These are phyloP conservation scores for Apaloderma vittatum DNA, from an alignment of 2,113 vertebrate genomes.

Conservation along the genomic window DNA sequence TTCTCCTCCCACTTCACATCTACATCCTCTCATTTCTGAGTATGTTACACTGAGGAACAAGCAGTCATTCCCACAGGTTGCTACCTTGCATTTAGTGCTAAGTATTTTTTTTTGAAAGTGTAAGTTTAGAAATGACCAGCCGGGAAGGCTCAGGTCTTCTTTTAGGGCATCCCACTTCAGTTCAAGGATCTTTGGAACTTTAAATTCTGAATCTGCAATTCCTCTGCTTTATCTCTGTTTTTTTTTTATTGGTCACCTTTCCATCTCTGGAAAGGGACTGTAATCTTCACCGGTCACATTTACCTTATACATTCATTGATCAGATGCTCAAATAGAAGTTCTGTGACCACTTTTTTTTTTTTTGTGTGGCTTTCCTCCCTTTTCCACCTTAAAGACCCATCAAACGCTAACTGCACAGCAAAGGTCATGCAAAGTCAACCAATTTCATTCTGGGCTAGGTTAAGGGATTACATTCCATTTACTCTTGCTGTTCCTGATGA, in stretches of 20 bases:
- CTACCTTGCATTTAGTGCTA: neutral
- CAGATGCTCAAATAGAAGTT: neutral
- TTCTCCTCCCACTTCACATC: neutral
- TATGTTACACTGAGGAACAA: neutral
- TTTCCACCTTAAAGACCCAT: neutral
- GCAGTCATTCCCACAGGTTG: neutral
- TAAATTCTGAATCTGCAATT: neutral
- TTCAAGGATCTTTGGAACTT: neutral
- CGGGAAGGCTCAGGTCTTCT: neutral
- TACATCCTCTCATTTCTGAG: neutral
- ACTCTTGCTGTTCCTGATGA: neutral
- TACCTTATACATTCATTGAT: neutral
- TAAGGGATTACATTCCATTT: neutral
- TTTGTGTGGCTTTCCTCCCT: neutral
- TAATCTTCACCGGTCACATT: neutral
- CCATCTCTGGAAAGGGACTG: no score
- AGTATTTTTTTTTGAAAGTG: neutral
- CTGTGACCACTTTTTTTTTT: neutral
- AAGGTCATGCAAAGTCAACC: neutral
- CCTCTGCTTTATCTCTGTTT: neutral
- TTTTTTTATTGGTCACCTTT: neutral
- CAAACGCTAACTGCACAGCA: neutral
- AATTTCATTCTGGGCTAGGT: neutral
- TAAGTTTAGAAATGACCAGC: neutral
- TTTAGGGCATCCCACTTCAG: neutral